Base-by-base conservation (phyloP, 2,113 vertebrate species). In the Psittacula cyanocephala region DNA sequence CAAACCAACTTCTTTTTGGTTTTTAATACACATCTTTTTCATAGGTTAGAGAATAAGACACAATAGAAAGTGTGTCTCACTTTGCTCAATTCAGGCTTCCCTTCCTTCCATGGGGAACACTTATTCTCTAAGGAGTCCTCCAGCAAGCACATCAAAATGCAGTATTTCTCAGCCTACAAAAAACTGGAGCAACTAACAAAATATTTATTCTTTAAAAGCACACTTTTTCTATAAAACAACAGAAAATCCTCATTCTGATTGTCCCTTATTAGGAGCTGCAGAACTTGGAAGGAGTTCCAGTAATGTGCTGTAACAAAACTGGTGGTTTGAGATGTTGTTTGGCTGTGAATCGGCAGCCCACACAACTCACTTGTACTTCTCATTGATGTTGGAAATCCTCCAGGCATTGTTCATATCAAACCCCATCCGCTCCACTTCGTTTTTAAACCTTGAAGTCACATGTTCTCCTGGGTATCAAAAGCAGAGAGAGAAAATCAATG, bases 351-450 rank as follows among this genome's bases (percentile, higher is more conserved):
- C 17, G 72, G 82, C 64, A 94, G 84, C 65, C 89, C 55, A 59
- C 55, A 67, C 28, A 72, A 98, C 98, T 96, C 94, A 99, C 99
- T 98, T 99, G 98, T 99, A 99, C 95, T 99, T 99, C 96, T 99
- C 98, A 97, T 99, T 99, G 98, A 99, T 99, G 97, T 99, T 99
- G 55, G 99, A 99, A 97, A 99, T 99, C 97, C 99, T 99, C 99
- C 99, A 99, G 96, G 99, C 99, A 62, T 99, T 99, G 95, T 99
- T 99, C 97, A 99, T 99, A 97, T 99, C 99, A 90, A 99, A 99
- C 75, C 99, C 99, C 99, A 99, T 99, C 91, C 99, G 98, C 88
- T 99, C 99, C 87, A 99, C 99, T 97, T 99, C 99, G 3, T 99
- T 99, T 98, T 99, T 99, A 97, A 99, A 99, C 96, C 99, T 98